phyloP scores from a whole-genome alignment of 92 coral and sea anemone genomes.

The Muricea muricata region DNA sequence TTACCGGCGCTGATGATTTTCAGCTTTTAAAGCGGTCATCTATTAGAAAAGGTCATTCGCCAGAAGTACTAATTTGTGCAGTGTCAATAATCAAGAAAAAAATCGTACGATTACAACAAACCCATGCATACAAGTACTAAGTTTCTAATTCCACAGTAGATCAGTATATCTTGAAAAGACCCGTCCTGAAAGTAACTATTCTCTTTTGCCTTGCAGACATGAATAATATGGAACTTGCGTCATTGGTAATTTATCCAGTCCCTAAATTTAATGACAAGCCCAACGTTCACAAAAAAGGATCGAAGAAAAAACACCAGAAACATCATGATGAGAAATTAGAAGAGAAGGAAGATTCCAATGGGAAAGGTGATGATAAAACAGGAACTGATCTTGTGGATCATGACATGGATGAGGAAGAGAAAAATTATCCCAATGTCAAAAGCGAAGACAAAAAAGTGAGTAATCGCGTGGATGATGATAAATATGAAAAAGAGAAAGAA shows the following conservation, averaged over 20 bases:
- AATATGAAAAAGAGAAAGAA: no score
- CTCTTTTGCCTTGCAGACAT: background rate
- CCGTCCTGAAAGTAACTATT: no score
- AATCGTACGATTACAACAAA: no score
- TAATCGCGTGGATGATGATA: background rate
- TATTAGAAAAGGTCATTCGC: no score
- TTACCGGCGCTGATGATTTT: no score
- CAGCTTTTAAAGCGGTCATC: no score
- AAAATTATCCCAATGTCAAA: background rate
- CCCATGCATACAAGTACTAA: no score
- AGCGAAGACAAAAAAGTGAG: background rate
- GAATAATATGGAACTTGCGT: slow-evolving; percentile 45
- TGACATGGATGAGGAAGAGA: background rate
- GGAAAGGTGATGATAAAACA: background rate
- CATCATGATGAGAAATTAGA: background rate
- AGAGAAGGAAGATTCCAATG: background rate
- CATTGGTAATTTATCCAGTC: slow-evolving; percentile 26
- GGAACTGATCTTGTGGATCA: background rate
- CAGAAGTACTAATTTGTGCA: no score
- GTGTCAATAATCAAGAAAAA: no score
- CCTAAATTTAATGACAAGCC: background rate
- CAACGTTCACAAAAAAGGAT: slow-evolving; percentile 29
- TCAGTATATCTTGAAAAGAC: no score
- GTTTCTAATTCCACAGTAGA: no score
- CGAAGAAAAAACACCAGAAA: slow-evolving; percentile 14